Evolutionary conservation across 2,113 vertebrate genomes (phyloP).

Genomic region (Dipodomys spectabilis): DNA sequence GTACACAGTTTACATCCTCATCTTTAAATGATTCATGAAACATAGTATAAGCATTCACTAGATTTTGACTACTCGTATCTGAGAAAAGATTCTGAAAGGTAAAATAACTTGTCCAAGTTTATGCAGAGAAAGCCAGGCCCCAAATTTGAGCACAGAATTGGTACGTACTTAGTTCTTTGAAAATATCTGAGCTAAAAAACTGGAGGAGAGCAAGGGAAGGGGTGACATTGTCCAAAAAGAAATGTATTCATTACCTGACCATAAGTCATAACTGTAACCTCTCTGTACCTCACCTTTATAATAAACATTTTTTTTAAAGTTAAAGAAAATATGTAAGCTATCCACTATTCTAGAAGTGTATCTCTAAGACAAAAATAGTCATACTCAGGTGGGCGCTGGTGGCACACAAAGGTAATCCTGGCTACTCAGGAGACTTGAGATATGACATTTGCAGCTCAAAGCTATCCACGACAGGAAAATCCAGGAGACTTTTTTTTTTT

Average conservation of each 20-base stretch:
- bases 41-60: not conserved
- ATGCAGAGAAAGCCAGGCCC: not conserved
- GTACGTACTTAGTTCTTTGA: slow-evolving; percentile 41
- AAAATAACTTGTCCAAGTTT: not conserved
- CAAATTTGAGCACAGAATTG: not conserved
- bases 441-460: too few species aligned
- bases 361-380: slow-evolving; percentile 30
- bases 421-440: too few species aligned
- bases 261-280: too few species aligned
- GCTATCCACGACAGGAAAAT: too few species aligned
- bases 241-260: too few species aligned
- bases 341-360: not conserved
- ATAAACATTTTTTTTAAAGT: too few species aligned
- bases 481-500: too few species aligned
- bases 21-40: not conserved
- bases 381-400: too few species aligned
- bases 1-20: not conserved
- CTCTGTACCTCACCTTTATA: too few species aligned
- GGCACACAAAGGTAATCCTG: too few species aligned
- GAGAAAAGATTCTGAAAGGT: slow-evolving; percentile 27
- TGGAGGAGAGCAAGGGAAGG: too few species aligned
- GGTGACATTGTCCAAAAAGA: too few species aligned
- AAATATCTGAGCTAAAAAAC: not conserved
- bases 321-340: not conserved
- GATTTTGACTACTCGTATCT: slow-evolving; percentile 1